These are phyloP conservation scores for Macrosiphum euphorbiae DNA, from an alignment of 2,888 invertebrate species.

Conservation along the genomic window DNA sequence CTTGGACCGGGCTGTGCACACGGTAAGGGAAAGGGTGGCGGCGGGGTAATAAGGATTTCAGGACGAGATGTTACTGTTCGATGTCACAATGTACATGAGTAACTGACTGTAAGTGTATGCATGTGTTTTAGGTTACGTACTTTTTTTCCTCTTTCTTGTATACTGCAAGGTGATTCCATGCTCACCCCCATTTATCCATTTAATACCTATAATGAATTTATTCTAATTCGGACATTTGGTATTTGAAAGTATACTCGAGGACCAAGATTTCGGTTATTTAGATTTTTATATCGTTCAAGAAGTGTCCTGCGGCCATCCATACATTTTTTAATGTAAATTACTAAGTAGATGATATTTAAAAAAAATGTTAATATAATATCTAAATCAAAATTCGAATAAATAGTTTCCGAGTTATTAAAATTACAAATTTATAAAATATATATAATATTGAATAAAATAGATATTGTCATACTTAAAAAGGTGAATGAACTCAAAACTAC, in stretches of 20 bases:
- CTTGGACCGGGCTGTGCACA: not conserved
- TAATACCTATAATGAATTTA: not conserved
- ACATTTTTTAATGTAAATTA: not conserved
- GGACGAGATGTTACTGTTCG: slow-evolving; percentile 58
- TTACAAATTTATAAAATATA: not conserved
- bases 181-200: not conserved
- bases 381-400: not conserved
- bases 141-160: not conserved
- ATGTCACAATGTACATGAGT: slow-evolving; percentile 19
- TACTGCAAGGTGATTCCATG: not conserved
- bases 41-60: slow-evolving; percentile 57
- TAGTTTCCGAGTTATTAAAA: not conserved
- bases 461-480: not conserved
- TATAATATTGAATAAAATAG: not conserved
- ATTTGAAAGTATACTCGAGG: not conserved
- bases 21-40: not conserved
- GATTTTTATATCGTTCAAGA: not conserved
- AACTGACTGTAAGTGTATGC: no score
- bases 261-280: not conserved
- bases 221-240: not conserved
- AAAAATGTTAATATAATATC: not conserved
- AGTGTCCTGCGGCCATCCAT: not conserved
- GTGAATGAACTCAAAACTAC: not conserved
- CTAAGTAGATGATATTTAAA: no score
- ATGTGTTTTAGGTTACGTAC: slow-evolving; percentile 27